Percentiles rank a stretch among this genome's conserved stretches.
Evolutionary conservation across 1,140 invertebrate genomes (phyloP).

Genomic region (Penaeus indicus): DNA sequence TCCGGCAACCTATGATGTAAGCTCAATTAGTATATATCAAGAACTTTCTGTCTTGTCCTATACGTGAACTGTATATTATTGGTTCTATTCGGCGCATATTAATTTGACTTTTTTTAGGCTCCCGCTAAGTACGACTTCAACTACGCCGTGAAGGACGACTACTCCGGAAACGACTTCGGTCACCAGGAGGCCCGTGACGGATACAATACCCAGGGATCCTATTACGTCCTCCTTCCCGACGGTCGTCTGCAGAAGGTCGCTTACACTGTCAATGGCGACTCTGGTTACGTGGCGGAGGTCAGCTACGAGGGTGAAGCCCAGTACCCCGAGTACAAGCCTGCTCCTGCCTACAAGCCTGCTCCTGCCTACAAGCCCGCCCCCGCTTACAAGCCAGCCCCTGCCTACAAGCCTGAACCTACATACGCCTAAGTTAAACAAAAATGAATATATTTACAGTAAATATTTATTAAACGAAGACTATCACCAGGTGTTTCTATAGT

Average conservation of each 20-base stretch:
- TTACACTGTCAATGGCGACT: not conserved
- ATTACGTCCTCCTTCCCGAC: not conserved
- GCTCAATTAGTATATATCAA: too few species aligned
- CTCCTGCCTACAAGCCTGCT: not conserved
- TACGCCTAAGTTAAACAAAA: too few species aligned
- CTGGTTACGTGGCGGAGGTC: not conserved
- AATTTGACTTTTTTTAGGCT: not conserved
- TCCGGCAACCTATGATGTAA: too few species aligned
- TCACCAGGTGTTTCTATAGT: too few species aligned
- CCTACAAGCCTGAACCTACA: too few species aligned
- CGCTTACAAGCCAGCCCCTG: not conserved
- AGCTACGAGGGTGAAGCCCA: slow-evolving; percentile 13
- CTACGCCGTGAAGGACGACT: slow-evolving; percentile 9
- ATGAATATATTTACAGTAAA: too few species aligned
- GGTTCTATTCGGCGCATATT: too few species aligned
- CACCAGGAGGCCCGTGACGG: too few species aligned
- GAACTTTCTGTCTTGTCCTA: too few species aligned
- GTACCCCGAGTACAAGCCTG: slow-evolving; percentile 3
- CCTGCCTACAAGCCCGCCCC: not conserved
- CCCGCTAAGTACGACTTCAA: slow-evolving; percentile 21
- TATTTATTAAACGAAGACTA: too few species aligned
- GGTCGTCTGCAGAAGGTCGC: not conserved
- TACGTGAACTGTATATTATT: too few species aligned
- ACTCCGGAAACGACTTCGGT: not conserved
- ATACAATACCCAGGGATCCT: not conserved